Evolutionary conservation across 2,888 invertebrate species (phyloP), one percentile per base, ranked within the genome.

Genomic region (Clunio marinus): DNA sequence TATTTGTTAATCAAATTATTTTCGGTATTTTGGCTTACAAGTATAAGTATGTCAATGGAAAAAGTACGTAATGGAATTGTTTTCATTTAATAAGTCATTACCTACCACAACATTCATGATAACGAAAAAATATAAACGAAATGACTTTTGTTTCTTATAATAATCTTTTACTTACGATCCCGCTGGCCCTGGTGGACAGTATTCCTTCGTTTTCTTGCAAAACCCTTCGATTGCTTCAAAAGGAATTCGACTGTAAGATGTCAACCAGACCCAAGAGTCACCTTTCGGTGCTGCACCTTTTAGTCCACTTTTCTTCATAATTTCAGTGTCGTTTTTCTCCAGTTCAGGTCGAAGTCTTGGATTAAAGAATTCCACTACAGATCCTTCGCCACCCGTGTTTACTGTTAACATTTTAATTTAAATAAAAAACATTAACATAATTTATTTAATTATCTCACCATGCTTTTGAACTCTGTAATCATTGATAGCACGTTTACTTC

Each of bases 201-300:
- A 90, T 69, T 89, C 89, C 74, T 88, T 88, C 0, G 91, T 88
- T 5, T 89, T 88, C 73, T 87, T 87, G 75, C 93, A 93, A 75
- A 91, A 91, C 1, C 88, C 90, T 75, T 91, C 89, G 65, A 93
- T 88, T 1, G 89, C 89, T 74, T 88, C 87, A 74, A 89, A 85
- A 75, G 93, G 91, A 73, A 93, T 91, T 72, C 92, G 84, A 32
- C 92, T 91, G 74, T 91, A 91, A 71, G 91, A 89, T 68, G 92
- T 91, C 71, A 93, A 78, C 88, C 92, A 93, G 72, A 93, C 87
- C 91, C 91, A 91, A 24, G 87, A 86, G 72, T 89, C 88, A 1
- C 87, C 88, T 0, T 86, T 88, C 1, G 87, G 86, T 0, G 86
- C 86, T 0, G 86, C 84, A 0, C 87, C 86, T 72, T 86, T 86